Conservation (phyloP, 2,888 invertebrate species). For the Micoletzkya japonica region DNA sequence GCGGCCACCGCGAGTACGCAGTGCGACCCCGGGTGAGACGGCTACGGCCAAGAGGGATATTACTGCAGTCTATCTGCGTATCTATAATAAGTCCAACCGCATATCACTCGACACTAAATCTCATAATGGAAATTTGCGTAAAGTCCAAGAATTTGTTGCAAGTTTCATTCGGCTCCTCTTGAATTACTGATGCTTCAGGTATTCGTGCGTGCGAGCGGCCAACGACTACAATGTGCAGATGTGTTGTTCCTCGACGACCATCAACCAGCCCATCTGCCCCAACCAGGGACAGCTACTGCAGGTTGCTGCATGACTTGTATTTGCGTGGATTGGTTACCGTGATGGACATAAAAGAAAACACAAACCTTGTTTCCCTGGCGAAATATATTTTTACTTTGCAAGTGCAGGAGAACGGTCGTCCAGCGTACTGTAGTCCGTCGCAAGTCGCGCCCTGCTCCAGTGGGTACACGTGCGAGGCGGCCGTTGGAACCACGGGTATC, state of each 20-base stretch:
- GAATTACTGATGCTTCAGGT: conserved; percentile 36
- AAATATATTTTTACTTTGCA: too few relatives aligned
- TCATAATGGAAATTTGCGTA: background rate
- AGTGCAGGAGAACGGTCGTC: conserved; percentile 40
- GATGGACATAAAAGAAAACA: background rate
- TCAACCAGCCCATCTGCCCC: conserved; percentile 42
- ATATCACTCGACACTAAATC: too few relatives aligned
- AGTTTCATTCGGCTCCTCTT: conserved; percentile 17
- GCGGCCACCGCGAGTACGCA: conserved; percentile 32
- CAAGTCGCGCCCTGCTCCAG: conserved; percentile 38
- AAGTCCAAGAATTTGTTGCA: conserved; percentile 3
- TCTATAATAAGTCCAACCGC: background rate
- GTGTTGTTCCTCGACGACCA: conserved; percentile 46
- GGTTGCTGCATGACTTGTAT: conserved; percentile 30
- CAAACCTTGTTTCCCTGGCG: background rate
- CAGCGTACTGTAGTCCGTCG: conserved; percentile 40
- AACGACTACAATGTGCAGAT: conserved; percentile 38
- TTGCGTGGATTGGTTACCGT: background rate
- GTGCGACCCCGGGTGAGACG: conserved; percentile 41
- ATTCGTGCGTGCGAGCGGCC: conserved; percentile 38
- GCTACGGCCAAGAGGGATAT: too few relatives aligned
- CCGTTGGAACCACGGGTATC: conserved; percentile 38
- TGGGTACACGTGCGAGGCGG: conserved; percentile 42
- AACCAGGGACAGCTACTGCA: conserved; percentile 40
- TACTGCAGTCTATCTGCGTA: background rate